These are phyloP conservation scores for Ptilodon capucinus DNA, from an alignment of 2,888 invertebrate genomes.

Conservation along the genomic window DNA sequence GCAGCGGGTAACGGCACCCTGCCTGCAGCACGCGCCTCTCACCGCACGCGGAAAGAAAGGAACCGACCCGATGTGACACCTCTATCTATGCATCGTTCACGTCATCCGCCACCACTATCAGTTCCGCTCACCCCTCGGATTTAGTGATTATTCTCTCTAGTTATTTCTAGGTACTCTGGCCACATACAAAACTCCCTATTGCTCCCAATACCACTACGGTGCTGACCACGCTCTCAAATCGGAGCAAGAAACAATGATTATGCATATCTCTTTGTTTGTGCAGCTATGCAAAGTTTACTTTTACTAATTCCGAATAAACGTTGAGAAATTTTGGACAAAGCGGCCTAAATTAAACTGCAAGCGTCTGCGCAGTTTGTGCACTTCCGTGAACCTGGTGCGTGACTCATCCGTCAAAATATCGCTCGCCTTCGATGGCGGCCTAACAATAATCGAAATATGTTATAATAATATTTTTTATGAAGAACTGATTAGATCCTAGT, in stretches of 20 bases:
- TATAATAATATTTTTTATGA: too few species aligned
- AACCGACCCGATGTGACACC: conserved; percentile 19
- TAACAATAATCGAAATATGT: too few species aligned
- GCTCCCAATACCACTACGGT: background rate
- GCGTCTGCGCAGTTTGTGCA: conserved; percentile 25
- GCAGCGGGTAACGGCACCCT: conserved; percentile 60
- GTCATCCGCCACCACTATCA: background rate
- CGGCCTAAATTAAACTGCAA: conserved; percentile 5
- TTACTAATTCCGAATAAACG: background rate
- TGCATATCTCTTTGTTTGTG: background rate
- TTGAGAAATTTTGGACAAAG: conserved; percentile 5
- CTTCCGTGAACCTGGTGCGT: conserved; percentile 34
- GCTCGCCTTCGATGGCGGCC: background rate
- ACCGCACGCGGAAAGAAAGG: conserved; percentile 41
- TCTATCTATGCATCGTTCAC: background rate
- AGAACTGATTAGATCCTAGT: too few species aligned
- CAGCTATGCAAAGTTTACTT: background rate
- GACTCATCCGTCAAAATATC: conserved; percentile 14
- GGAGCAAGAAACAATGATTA: background rate
- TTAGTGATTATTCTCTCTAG: too few species aligned
- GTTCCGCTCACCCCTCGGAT: too few species aligned
- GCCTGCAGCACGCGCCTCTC: conserved; percentile 49
- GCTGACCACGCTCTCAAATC: background rate
- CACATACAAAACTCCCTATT: background rate
- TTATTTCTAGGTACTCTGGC: background rate